Evolutionary conservation across 2,888 invertebrate species (phyloP).

Genomic region (Oscheius sp.): DNA sequence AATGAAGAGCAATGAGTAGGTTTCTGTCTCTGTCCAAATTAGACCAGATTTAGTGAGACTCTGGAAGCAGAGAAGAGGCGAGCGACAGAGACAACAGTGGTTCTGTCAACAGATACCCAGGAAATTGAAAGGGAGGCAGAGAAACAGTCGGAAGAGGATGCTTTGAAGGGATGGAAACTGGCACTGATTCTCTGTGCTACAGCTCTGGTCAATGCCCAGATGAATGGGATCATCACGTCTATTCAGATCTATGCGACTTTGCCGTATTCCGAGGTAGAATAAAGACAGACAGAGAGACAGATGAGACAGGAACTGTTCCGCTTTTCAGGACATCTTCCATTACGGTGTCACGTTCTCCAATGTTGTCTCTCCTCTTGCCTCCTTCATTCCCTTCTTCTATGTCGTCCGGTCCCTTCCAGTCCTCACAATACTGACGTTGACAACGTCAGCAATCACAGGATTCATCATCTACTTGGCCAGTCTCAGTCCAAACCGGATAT

Average conservation of each 20-base stretch:
- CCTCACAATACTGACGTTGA: slow-evolving; percentile 60
- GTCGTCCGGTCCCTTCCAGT: slow-evolving; percentile 48
- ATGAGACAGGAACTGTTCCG: too few species aligned
- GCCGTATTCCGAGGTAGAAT: slow-evolving; percentile 81
- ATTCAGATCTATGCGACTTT: slow-evolving; percentile 85
- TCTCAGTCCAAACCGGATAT: slow-evolving; percentile 79
- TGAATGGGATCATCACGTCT: slow-evolving; percentile 85
- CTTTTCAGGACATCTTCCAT: slow-evolving; percentile 80
- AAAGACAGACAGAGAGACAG: too few species aligned
- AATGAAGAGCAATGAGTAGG: slow-evolving; percentile 13
- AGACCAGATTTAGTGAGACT: slow-evolving; percentile 2
- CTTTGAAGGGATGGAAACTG: slow-evolving; percentile 8
- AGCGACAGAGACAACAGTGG: neutral
- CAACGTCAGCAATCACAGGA: slow-evolving; percentile 78
- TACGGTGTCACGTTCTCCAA: slow-evolving; percentile 83
- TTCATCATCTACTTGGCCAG: slow-evolving; percentile 83
- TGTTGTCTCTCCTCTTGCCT: slow-evolving; percentile 86
- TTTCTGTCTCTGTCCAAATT: neutral
- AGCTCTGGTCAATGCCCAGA: slow-evolving; percentile 80
- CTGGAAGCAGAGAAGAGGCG: slow-evolving; percentile 2
- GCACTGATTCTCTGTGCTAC: slow-evolving; percentile 74
- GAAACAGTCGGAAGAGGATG: neutral
- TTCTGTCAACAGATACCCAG: neutral
- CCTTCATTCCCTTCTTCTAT: slow-evolving; percentile 78
- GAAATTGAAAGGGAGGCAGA: neutral